Conservation (phyloP, 2,797 vertebrate species). For the Pangasius mekongensis region DNA sequence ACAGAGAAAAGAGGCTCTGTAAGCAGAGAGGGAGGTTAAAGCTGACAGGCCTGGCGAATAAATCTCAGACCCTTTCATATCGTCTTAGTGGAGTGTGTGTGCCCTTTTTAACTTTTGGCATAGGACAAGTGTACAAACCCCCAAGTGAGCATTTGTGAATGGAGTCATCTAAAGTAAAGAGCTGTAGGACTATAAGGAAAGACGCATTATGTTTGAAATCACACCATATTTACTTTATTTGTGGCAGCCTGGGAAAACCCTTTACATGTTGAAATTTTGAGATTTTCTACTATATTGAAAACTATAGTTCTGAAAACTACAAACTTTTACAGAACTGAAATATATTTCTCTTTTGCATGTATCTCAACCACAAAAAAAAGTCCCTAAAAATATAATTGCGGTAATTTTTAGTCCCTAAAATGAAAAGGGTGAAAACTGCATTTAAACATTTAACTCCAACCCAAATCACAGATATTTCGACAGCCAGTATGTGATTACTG, state of each 20-base stretch:
- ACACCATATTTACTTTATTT: background rate
- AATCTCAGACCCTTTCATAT: constrained; percentile 54
- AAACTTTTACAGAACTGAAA: background rate
- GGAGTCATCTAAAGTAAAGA: background rate
- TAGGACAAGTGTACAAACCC: background rate
- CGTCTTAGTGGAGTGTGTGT: constrained; percentile 31
- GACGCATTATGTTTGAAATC: background rate
- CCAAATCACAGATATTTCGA: background rate
- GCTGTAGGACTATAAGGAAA: background rate
- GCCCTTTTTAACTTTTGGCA: background rate
- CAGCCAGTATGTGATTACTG: background rate
- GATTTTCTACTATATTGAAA: background rate
- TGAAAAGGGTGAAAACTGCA: background rate
- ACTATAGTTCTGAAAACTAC: background rate
- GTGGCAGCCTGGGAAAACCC: background rate
- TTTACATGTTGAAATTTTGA: background rate
- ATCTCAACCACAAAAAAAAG: background rate
- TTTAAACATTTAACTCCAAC: background rate
- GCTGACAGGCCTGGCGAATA: constrained; percentile 53
- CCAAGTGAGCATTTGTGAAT: constrained; percentile 8
- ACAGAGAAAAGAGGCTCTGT: constrained; percentile 30
- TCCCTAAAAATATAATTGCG: background rate
- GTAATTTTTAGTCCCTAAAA: background rate
- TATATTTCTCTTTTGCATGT: background rate
- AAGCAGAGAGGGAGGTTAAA: constrained; percentile 53